A percentile compares a stretch with the other conserved stretches of the same genome.
Evolutionary conservation across 2,888 invertebrate genomes (phyloP).

Genomic region (Liodrosophila aerea): DNA sequence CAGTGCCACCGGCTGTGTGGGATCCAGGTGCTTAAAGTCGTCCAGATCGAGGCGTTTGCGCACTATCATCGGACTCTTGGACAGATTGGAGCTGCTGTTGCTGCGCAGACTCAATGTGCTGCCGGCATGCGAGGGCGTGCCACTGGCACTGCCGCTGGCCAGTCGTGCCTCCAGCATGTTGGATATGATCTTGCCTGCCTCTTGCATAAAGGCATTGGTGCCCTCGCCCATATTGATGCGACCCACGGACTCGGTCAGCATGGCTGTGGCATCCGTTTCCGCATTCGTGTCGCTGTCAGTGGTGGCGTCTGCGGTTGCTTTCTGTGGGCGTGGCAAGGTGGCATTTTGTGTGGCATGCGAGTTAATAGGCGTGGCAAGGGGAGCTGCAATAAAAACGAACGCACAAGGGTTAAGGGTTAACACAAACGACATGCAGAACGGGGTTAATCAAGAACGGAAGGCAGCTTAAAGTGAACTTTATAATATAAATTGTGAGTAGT

Average conservation of each 20-base stretch:
- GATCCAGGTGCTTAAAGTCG: conserved; percentile 79
- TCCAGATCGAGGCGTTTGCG: conserved; percentile 80
- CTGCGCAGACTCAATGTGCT: conserved; percentile 71
- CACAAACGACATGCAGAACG: conserved; percentile 22
- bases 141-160: conserved; percentile 48
- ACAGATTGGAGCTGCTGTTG: conserved; percentile 72
- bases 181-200: conserved; percentile 82
- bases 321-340: conserved; percentile 43
- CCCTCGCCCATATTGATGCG: conserved; percentile 78
- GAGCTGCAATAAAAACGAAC: conserved; percentile 45
- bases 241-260: conserved; percentile 80
- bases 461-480: background rate
- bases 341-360: conserved; percentile 59
- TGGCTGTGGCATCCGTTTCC: conserved; percentile 67
- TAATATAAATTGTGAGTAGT: no score
- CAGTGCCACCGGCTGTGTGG: conserved; percentile 74
- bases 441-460: background rate
- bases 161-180: conserved; percentile 81
- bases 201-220: conserved; percentile 79
- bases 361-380: conserved; percentile 61
- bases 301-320: conserved; percentile 41
- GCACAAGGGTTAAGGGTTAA: conserved; percentile 19
- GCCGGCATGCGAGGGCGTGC: conserved; percentile 58
- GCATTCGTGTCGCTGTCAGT: background rate
- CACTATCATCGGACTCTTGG: conserved; percentile 79